Base-by-base conservation (phyloP, 2,113 vertebrate genomes). In the Syngnathus scovelli region DNA sequence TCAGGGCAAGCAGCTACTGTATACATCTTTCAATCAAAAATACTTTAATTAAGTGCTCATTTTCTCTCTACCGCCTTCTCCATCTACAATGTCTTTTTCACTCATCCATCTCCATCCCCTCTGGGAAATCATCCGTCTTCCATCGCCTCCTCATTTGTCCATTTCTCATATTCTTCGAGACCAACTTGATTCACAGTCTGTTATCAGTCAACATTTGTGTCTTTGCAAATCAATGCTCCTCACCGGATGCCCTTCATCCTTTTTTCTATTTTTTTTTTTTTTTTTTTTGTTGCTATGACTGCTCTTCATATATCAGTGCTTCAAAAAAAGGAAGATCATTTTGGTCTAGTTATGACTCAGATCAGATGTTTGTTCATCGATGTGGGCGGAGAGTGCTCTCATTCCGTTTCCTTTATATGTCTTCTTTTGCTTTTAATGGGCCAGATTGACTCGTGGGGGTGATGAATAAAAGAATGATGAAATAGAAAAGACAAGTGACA, bases 71-170 rank as follows among this genome's bases (percentile, higher is more conserved):
- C 67, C 61, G 64, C 61, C 52, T 60, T 39, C 61, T 78, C 51
- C 64, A 70, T 74, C 77, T 69, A 72, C 54, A 70, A 71, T 73
- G 71, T 71, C 37, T 15, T 76, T 69, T 68, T 74, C 67, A 78
- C 62, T 70, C 71, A 70, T 75, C 78, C 56, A 65, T 46, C 64
- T 64, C 15, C 5, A 64, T 69, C 67, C 65, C 81, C 81, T 71
- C 67, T 49, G 87, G 81, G 80, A 83, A 87, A 87, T 85, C 75
- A 82, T 60, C 75, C 33, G 69, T 76, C 68, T 77, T 78, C 71
- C 76, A 78, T 72, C 69, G 64, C 44, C 54, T 64, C 46, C 70
- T 67, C 59, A 65, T 79, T 69, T 73, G 68, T 82, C 74, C 46
- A 69, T 75, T 66, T 18, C 23, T 46, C 66, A 72, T 61, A 74